Evolutionary conservation across 53 echinoderm and acorn worm genomes (phyloP), one percentile per base, ranked within the genome.

Genomic region (Stichopus horrens): DNA sequence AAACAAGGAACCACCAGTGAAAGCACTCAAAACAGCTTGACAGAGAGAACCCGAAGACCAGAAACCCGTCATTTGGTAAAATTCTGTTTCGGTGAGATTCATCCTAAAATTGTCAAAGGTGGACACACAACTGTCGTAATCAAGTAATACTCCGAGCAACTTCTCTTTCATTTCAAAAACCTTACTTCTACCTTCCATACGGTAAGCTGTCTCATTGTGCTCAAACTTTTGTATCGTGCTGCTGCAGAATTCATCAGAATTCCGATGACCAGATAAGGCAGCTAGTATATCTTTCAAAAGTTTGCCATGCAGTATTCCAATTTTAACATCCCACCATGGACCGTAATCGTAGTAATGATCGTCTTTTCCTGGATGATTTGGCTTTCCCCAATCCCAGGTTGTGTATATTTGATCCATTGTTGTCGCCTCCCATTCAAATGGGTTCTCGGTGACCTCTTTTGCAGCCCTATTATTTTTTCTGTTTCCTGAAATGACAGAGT

Each of bases 311-410:
- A 86, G 6, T 20, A 58, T 11, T 83, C 83, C 83, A 83, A 83
- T 21, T 16, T 83, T 14, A 20, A 83, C 16, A 58, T 63, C 83
- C 63, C 83, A 59, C 83, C 83, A 83, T 8, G 63, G 83, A 83
- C 58, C 83, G 59, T 21, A 20, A 23, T 58, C 83, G 56, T 77
- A 10, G 54, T 77, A 16, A 14, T 52, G 52, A 77, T 13, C 37
- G 37, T 37, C 4, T 16, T 63, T 63, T 16, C 63, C 63, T 7
- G 63, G 63, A 9, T 63, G 16, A 13, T 63, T 16, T 63, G 63
- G 16, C 16, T 63, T 63, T 10, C 16, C 63, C 10, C 16, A 63
- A 63, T 63, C 63, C 63, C 63, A 63, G 16, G 10, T 37, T 37
- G 37, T 37, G 37, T 37, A 37, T 37, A 37, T 16, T 63, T 63